Conservation (phyloP, 2,113 vertebrate species). For the Ptychochromis oligacanthus region DNA sequence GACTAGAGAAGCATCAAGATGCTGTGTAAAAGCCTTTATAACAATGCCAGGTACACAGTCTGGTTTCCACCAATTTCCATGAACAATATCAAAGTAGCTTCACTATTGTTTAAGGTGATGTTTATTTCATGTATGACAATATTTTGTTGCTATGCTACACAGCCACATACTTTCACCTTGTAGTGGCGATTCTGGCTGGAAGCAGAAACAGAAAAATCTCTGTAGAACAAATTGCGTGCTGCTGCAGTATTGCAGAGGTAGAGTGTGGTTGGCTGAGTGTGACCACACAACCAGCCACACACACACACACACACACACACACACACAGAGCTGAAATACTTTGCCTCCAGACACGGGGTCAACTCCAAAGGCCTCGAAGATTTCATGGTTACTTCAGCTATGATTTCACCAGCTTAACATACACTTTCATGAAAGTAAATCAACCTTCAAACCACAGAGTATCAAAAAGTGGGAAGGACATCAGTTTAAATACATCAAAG, state of each 20-base stretch:
- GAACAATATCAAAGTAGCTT: background rate
- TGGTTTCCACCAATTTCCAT: background rate
- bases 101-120: background rate
- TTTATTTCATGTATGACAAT: background rate
- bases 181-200: background rate
- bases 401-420: background rate
- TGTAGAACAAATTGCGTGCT: constrained; percentile 10
- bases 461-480: background rate
- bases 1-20: no score
- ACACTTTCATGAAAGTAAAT: background rate
- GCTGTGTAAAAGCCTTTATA: no score
- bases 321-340: background rate
- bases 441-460: background rate
- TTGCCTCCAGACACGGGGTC: constrained; percentile 25
- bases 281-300: background rate
- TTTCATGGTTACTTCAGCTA: constrained; percentile 12
- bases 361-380: background rate
- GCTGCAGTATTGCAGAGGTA: background rate
- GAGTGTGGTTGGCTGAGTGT: background rate
- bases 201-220: background rate
- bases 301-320: background rate
- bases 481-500: no score
- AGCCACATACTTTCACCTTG: background rate
- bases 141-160: background rate
- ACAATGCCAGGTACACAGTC: no score